Percentiles rank a stretch among this genome's conserved stretches.
Conservation (phyloP, 2,888 invertebrate species). For the Dynastes hyllus region DNA sequence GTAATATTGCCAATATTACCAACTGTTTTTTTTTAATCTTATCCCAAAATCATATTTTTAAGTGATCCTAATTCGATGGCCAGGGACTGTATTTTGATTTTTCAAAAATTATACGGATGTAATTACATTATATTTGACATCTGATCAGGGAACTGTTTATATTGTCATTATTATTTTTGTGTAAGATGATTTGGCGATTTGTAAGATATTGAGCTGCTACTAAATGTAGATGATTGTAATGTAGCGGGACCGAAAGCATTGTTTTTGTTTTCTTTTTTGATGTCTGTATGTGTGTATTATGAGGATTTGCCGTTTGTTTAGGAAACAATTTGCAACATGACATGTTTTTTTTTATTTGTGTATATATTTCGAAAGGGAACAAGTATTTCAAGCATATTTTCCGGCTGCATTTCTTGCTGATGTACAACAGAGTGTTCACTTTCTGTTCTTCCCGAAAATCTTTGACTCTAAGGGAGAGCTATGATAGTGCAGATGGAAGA, state of each 20-base stretch:
- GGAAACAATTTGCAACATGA: slow-evolving; percentile 43
- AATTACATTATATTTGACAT: no score
- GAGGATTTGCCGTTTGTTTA: slow-evolving; percentile 42
- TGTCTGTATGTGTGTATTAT: slow-evolving; percentile 40
- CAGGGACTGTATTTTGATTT: no score
- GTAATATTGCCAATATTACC: no score
- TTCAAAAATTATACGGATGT: no score
- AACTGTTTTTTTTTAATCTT: no score
- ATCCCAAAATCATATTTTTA: no score
- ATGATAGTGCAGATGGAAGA: background rate
- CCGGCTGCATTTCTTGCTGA: slow-evolving; percentile 31
- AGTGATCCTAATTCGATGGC: no score
- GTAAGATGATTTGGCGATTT: slow-evolving; percentile 21
- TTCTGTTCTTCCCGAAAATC: background rate
- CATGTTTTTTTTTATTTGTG: slow-evolving; percentile 48
- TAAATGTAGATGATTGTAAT: slow-evolving; percentile 52
- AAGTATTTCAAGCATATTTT: slow-evolving; percentile 7
- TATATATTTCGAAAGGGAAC: slow-evolving; percentile 31
- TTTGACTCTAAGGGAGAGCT: no score
- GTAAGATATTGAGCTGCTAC: slow-evolving; percentile 47
- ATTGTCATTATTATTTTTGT: no score
- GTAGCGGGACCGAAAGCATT: slow-evolving; percentile 50
- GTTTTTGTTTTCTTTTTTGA: slow-evolving; percentile 28
- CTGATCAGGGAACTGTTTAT: no score
- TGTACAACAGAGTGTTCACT: background rate